phyloP scores from a whole-genome alignment of 2,888 invertebrate genomes.

The Phortica magna region DNA sequence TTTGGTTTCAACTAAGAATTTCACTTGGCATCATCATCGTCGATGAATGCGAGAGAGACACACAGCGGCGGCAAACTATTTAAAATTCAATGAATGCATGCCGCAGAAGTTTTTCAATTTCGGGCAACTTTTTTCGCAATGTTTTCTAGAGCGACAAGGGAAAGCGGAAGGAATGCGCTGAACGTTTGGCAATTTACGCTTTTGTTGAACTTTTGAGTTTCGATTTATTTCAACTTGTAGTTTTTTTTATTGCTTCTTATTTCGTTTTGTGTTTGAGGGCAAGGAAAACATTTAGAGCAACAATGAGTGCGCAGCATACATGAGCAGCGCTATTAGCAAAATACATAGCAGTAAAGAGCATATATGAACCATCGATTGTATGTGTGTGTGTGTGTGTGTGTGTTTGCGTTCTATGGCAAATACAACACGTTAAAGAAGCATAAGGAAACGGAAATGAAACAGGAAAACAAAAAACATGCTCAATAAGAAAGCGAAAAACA shows the following conservation, averaged over 20 bases:
- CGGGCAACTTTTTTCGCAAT: not conserved
- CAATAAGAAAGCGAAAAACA: too few relatives aligned
- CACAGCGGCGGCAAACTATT: slow-evolving; percentile 21
- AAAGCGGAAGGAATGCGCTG: not conserved
- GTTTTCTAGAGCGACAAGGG: not conserved
- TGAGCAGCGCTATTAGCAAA: slow-evolving; percentile 2
- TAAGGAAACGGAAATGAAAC: slow-evolving; percentile 22
- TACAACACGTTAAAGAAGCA: not conserved
- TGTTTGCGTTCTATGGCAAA: slow-evolving; percentile 19
- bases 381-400: slow-evolving; percentile 29
- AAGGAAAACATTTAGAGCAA: not conserved
- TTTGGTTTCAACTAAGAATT: slow-evolving; percentile 5
- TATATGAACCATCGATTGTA: slow-evolving; percentile 12
- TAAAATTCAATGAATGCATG: slow-evolving; percentile 34
- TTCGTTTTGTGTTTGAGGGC: not conserved
- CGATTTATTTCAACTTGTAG: not conserved
- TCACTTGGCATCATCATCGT: not conserved
- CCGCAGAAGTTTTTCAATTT: slow-evolving; percentile 30
- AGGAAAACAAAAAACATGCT: slow-evolving; percentile 6
- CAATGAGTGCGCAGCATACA: not conserved
- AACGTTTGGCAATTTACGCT: not conserved
- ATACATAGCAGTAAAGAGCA: not conserved
- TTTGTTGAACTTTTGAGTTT: slow-evolving; percentile 6
- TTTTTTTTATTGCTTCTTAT: not conserved
- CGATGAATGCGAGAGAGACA: not conserved